Evolutionary conservation across 2,888 invertebrate species (phyloP), one percentile per base, ranked within the genome.

Genomic region (Cryptocephalus primarius): DNA sequence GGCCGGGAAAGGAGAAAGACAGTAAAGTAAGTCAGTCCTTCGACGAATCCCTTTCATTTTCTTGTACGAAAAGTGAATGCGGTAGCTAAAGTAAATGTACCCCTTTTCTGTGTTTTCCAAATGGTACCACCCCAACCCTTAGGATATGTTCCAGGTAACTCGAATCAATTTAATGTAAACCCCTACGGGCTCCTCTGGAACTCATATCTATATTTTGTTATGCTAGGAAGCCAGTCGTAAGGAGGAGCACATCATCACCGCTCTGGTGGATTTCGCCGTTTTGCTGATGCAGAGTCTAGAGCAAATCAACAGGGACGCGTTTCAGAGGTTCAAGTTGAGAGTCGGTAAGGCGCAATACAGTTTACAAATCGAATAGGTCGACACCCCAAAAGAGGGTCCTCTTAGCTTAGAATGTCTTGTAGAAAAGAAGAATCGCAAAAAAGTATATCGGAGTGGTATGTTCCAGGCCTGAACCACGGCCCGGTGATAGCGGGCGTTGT

Each of bases 401-500:
- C n/a, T n/a, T n/a, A n/a, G n/a, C n/a, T n/a, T n/a, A n/a, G n/a
- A n/a, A n/a, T n/a, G n/a, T n/a, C n/a, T n/a, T n/a, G n/a, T n/a
- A n/a, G n/a, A n/a, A n/a, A n/a, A n/a, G n/a, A n/a, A n/a, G n/a
- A n/a, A n/a, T n/a, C n/a, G n/a, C n/a, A n/a, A n/a, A n/a, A n/a
- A n/a, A n/a, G n/a, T n/a, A n/a, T n/a, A n/a, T n/a, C n/a, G n/a
- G n/a, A n/a, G n/a, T n/a, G n/a, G 22, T 22, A 6, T 12, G 36
- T 13, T 38, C 32, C 12, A 90, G 90, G 92, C 50, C 69, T 93
- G 44, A 88, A 84, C 66, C 88, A 89, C 67, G 93, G 93, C 0
- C 86, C 91, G 0, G 92, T 95, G 22, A 94, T 95, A 65, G 95
- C 95, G 0, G 96, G 95, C 0, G 95, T 96, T 12, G 92, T 96